phyloP scores from a whole-genome alignment of 2,113 vertebrate genomes.

The Notarius lentiginosus region DNA sequence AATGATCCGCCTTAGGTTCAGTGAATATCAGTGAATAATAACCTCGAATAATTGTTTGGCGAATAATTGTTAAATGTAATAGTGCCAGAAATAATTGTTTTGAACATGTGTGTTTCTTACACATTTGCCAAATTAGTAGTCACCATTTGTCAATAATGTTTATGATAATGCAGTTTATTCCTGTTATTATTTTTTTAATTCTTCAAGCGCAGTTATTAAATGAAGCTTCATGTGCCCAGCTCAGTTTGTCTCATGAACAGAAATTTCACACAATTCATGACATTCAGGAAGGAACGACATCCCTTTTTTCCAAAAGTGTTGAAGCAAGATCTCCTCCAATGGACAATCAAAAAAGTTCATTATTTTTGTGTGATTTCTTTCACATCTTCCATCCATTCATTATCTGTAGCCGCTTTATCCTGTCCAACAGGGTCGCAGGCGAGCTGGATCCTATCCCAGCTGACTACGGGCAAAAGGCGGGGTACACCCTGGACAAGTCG shows the following conservation, averaged over 20 bases:
- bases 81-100: not conserved
- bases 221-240: not conserved
- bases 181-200: not conserved
- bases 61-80: no score
- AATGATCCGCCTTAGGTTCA: no score
- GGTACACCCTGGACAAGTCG: no score
- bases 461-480: no score
- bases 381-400: not conserved
- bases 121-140: not conserved
- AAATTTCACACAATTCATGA: not conserved
- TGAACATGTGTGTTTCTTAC: not conserved
- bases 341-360: not conserved
- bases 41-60: no score
- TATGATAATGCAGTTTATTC: not conserved
- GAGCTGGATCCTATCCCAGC: no score
- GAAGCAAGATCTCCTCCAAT: not conserved
- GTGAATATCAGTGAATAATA: no score
- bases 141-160: not conserved
- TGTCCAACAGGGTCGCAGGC: no score
- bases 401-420: no score
- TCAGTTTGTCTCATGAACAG: not conserved
- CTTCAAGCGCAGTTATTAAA: not conserved
- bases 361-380: no score
- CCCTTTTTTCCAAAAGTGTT: not conserved
- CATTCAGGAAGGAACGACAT: no score